phyloP scores from a whole-genome alignment of 2,113 vertebrate genomes.

The Anas platyrhynchos region DNA sequence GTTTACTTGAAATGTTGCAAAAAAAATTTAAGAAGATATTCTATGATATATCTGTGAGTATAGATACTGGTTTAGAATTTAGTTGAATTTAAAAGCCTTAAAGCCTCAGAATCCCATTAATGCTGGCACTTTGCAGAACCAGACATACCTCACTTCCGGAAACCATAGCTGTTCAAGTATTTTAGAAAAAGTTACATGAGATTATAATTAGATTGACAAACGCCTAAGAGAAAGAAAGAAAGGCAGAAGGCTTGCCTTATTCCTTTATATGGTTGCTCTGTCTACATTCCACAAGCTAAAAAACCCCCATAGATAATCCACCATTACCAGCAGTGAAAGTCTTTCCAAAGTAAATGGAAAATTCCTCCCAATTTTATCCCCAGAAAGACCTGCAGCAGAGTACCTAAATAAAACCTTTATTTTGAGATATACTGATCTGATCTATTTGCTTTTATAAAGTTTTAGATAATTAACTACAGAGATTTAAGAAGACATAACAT shows the following conservation, averaged over 20 bases:
- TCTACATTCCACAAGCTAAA: not conserved
- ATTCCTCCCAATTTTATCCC: not conserved
- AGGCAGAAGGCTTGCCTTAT: not conserved
- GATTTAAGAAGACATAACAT: not conserved
- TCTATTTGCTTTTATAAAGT: not conserved
- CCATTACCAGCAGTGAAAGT: not conserved
- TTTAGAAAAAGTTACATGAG: not conserved
- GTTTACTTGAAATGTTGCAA: not conserved
- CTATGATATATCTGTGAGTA: not conserved
- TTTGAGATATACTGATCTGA: not conserved
- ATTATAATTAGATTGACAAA: not conserved
- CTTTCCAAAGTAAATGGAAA: not conserved
- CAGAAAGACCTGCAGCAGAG: not conserved
- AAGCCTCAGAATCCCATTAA: not conserved
- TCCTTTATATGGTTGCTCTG: not conserved
- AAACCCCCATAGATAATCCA: accelerated
- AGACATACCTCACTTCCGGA: not conserved
- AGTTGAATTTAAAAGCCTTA: not conserved
- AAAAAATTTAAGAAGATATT: not conserved
- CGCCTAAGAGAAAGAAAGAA: not conserved
- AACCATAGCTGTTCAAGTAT: not conserved
- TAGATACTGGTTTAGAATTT: not conserved
- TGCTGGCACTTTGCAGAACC: not conserved
- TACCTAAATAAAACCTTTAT: not conserved
- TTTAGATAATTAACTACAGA: not conserved